These are phyloP conservation scores for Yasuhikotakia modesta DNA, from an alignment of 2,797 vertebrate species.

Conservation along the genomic window DNA sequence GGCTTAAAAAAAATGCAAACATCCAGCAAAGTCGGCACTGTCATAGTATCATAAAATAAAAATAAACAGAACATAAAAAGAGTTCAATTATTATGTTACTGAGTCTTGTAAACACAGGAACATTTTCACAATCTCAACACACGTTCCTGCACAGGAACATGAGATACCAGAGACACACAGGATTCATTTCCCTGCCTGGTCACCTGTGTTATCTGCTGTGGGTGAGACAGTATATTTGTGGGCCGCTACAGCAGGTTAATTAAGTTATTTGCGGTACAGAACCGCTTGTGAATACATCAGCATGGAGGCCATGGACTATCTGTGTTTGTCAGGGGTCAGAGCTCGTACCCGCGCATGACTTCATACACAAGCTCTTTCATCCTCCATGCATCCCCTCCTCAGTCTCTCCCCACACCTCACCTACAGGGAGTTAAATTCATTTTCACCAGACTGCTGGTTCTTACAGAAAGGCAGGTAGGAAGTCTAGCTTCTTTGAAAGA, in stretches of 20 bases:
- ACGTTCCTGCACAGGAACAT: neutral
- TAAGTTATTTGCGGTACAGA: slow-evolving; percentile 47
- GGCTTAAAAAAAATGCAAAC: neutral
- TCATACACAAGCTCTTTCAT: slow-evolving; percentile 1
- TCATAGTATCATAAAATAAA: neutral
- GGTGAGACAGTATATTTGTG: slow-evolving; percentile 21
- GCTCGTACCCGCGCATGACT: slow-evolving; percentile 8
- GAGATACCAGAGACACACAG: neutral
- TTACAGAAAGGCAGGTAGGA: slow-evolving; percentile 41
- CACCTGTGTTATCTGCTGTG: slow-evolving; percentile 46
- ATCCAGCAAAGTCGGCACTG: neutral
- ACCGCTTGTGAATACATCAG: slow-evolving; percentile 49
- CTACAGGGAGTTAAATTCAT: slow-evolving; percentile 57
- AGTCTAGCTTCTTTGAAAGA: slow-evolving; percentile 29
- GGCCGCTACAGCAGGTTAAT: slow-evolving; percentile 45
- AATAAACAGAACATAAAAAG: neutral
- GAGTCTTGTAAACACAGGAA: neutral
- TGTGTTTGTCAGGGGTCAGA: slow-evolving; percentile 43
- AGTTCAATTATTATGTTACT: neutral
- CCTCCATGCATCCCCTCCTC: slow-evolving; percentile 17
- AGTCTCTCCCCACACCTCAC: slow-evolving; percentile 33
- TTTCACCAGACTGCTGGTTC: slow-evolving; percentile 54
- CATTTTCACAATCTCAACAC: neutral
- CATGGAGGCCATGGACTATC: slow-evolving; percentile 46
- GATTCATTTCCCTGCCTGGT: slow-evolving; percentile 19